Evolutionary conservation across 2,797 vertebrate species (phyloP).

Genomic region (Florisuga fusca): DNA sequence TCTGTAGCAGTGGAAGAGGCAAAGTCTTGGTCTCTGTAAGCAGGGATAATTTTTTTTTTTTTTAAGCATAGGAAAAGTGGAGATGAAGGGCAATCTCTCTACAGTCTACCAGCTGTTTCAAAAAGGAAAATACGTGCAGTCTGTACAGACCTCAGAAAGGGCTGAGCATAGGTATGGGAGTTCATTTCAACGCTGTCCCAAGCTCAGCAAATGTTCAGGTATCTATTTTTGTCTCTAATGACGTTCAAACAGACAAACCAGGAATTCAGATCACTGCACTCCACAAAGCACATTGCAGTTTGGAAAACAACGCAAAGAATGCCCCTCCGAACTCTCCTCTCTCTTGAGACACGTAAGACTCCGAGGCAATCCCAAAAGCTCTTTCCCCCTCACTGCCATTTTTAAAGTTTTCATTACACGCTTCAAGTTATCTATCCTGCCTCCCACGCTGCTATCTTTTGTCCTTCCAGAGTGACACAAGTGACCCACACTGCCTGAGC

Average conservation of each 20-base stretch:
- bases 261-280: constrained; percentile 34
- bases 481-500: not conserved
- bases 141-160: not conserved
- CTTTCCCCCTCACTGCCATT: not conserved
- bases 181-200: not conserved
- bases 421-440: not conserved
- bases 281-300: not conserved
- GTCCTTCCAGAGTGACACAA: not conserved
- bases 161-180: not conserved
- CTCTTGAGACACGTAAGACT: not conserved
- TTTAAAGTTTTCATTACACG: not conserved
- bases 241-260: constrained; percentile 28
- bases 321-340: too few species aligned
- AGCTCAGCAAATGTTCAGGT: constrained; percentile 6
- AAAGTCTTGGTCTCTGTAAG: not conserved
- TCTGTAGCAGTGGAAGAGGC: not conserved
- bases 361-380: not conserved
- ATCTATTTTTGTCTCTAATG: constrained; percentile 49
- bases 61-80: not conserved
- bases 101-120: not conserved
- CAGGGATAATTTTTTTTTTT: not conserved
- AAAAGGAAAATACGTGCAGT: not conserved
- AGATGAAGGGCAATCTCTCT: not conserved
- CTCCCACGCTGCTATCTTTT: not conserved
- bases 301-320: not conserved